These are phyloP conservation scores for Drosophila phalerata DNA, from an alignment of 2,888 invertebrate genomes.

Conservation along the genomic window DNA sequence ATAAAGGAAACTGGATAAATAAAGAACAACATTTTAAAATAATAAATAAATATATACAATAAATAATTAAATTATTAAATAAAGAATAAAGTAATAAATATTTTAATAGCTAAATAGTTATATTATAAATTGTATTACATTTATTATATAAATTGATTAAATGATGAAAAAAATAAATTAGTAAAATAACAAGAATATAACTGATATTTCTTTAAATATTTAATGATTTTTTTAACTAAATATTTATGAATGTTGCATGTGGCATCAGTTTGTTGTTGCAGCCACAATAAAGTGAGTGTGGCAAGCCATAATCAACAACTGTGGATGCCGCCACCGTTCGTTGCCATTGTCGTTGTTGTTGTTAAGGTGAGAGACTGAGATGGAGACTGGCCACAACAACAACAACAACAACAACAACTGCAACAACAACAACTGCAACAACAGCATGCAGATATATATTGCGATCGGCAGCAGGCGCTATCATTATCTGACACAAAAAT, in stretches of 20 bases:
- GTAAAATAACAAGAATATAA: too few species aligned
- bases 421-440: not conserved
- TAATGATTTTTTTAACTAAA: too few species aligned
- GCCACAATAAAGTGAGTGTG: not conserved
- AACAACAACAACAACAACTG: conserved; percentile 16
- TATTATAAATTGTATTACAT: too few species aligned
- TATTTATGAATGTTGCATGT: not conserved
- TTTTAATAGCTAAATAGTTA: too few species aligned
- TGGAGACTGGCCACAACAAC: conserved; percentile 25
- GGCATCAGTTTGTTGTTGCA: conserved; percentile 3
- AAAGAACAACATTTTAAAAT: too few species aligned
- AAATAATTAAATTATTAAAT: too few species aligned
- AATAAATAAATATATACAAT: too few species aligned
- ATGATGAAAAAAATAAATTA: too few species aligned
- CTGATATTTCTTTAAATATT: too few species aligned
- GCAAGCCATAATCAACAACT: conserved; percentile 31
- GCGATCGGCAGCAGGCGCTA: conserved; percentile 75
- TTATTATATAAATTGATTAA: too few species aligned
- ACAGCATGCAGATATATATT: conserved; percentile 47
- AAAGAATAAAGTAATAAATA: too few species aligned
- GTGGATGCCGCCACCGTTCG: conserved; percentile 42
- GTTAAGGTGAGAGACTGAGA: conserved; percentile 27
- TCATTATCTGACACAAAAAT: conserved; percentile 83
- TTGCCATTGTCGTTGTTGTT: conserved; percentile 14
- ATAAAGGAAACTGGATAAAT: too few species aligned